Conservation (phyloP, 2,888 invertebrate species). For the Calliphora vomitoria region DNA sequence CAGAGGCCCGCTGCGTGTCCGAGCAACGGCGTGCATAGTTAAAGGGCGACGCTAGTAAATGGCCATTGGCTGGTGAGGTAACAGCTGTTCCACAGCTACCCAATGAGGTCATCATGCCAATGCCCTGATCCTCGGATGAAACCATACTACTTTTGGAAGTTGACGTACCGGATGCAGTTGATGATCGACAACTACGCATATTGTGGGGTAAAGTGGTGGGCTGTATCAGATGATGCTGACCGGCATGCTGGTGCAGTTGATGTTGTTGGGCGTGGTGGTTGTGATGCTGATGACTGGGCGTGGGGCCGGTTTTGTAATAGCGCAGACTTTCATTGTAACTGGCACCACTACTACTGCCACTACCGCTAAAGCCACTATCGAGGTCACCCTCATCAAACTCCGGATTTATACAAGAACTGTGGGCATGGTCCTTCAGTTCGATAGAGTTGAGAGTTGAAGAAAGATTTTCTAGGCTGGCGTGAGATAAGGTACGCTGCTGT, state of each 20-base stretch:
- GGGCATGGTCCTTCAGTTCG: conserved; percentile 83
- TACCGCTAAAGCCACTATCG: conserved; percentile 90
- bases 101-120: conserved; percentile 80
- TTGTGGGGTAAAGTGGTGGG: conserved; percentile 82
- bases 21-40: conserved; percentile 82
- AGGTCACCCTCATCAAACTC: conserved; percentile 86
- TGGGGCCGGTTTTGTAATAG: conserved; percentile 83
- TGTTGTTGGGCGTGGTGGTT: conserved; percentile 66
- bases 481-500: conserved; percentile 80
- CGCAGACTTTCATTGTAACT: conserved; percentile 91
- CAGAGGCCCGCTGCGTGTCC: conserved; percentile 82
- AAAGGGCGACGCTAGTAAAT: conserved; percentile 80
- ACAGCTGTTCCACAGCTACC: conserved; percentile 69
- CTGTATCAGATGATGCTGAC: conserved; percentile 74
- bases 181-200: conserved; percentile 83
- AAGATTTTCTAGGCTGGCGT: conserved; percentile 83
- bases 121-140: conserved; percentile 83
- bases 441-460: conserved; percentile 84
- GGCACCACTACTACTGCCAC: conserved; percentile 91
- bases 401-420: conserved; percentile 83
- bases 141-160: conserved; percentile 84
- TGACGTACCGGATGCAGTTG: conserved; percentile 83
- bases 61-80: conserved; percentile 60
- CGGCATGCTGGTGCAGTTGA: conserved; percentile 72
- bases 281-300: conserved; percentile 68